Evolutionary conservation across 1,140 invertebrate species (phyloP).

Genomic region (Orussus abietinus): DNA sequence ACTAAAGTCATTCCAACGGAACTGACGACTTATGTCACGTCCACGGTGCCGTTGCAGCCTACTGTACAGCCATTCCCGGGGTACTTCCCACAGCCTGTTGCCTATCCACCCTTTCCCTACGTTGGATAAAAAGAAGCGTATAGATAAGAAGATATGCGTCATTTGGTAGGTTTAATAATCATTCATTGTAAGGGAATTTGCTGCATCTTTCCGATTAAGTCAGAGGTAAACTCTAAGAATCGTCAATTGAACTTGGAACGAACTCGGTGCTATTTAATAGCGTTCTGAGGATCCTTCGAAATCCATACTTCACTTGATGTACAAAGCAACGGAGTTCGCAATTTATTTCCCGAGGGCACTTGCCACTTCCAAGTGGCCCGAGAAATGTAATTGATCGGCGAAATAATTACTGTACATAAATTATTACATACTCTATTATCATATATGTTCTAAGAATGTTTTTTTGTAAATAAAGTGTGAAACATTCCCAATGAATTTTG

Average conservation of each 20-base stretch:
- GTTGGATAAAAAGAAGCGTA: slow-evolving; percentile 58
- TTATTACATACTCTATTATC: slow-evolving; percentile 21
- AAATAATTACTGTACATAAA: slow-evolving; percentile 35
- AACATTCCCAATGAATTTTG: slow-evolving; percentile 7
- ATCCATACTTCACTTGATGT: too few species aligned
- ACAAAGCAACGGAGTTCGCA: too few species aligned
- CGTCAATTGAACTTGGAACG: background rate
- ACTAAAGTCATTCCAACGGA: slow-evolving; percentile 81
- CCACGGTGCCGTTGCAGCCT: slow-evolving; percentile 70
- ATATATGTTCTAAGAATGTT: slow-evolving; percentile 14
- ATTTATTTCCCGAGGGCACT: too few species aligned
- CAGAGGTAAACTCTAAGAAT: background rate
- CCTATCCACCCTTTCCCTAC: slow-evolving; percentile 67
- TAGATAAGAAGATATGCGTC: background rate
- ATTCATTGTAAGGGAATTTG: background rate
- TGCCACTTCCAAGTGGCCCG: slow-evolving; percentile 4
- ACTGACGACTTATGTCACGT: slow-evolving; percentile 75
- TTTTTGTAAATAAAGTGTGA: slow-evolving; percentile 25
- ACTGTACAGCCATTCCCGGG: slow-evolving; percentile 64
- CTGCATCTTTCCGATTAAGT: slow-evolving; percentile 3
- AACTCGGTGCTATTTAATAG: slow-evolving; percentile 21
- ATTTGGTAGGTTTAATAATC: background rate
- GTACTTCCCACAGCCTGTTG: slow-evolving; percentile 69
- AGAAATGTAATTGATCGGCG: background rate
- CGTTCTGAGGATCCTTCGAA: too few species aligned